These are phyloP conservation scores for Tetraodon nigroviridis DNA, from an alignment of 2,113 vertebrate genomes.

Conservation along the genomic window DNA sequence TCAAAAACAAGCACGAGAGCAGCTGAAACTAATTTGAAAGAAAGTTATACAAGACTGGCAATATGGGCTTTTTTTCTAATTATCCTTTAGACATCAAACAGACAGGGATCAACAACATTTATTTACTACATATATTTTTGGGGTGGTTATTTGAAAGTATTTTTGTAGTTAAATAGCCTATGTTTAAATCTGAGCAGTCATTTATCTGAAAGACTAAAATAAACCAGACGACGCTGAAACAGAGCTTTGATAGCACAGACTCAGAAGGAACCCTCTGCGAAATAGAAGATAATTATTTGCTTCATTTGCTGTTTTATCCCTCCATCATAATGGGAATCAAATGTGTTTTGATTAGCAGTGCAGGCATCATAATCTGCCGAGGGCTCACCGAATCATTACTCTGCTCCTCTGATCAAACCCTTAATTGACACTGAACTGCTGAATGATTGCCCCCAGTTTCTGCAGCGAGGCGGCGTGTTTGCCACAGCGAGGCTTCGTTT, in stretches of 20 bases:
- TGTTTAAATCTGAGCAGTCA: neutral
- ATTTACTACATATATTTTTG: too few species aligned
- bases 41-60: neutral
- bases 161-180: neutral
- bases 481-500: slow-evolving; percentile 32
- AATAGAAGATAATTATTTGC: slow-evolving; percentile 38
- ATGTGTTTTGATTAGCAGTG: slow-evolving; percentile 39
- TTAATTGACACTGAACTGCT: slow-evolving; percentile 36
- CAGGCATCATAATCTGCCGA: slow-evolving; percentile 26
- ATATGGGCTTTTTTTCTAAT: neutral
- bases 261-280: slow-evolving; percentile 22
- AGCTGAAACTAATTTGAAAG: slow-evolving; percentile 28
- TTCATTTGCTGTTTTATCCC: slow-evolving; percentile 36
- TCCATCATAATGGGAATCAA: slow-evolving; percentile 23
- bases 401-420: slow-evolving; percentile 34
- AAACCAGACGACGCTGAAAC: slow-evolving; percentile 7
- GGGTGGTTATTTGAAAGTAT: slow-evolving; percentile 12
- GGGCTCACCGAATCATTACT: slow-evolving; percentile 26
- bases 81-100: too few species aligned
- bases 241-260: slow-evolving; percentile 14
- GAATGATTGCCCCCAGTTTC: slow-evolving; percentile 23
- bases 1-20: slow-evolving; percentile 13
- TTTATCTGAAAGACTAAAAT: neutral
- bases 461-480: slow-evolving; percentile 13
- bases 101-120: too few species aligned